Evolutionary conservation across 2,888 invertebrate genomes (phyloP), one percentile per base, ranked within the genome.

Genomic region (Pollenia amentaria): DNA sequence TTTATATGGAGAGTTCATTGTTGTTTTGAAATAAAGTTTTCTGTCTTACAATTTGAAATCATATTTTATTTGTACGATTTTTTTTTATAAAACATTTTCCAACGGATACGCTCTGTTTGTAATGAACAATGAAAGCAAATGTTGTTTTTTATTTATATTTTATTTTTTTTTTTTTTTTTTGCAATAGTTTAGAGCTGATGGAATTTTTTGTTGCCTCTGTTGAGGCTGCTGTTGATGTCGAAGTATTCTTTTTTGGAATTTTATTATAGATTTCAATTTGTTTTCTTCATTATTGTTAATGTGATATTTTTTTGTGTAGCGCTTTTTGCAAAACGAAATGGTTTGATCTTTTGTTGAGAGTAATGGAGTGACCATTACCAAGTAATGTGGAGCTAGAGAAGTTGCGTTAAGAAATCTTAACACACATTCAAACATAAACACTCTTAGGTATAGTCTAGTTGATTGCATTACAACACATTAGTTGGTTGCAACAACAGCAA

Each of bases 101-200:
- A 84, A 65, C 84, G 67, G 87, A 77, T 84, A 81, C 87, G 87
- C 87, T 87, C 87, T 84, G 87, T 84, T 87, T 87, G 77, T 78
- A 77, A 81, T 84, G 69, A 87, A 87, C 87, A 87, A 87, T 84
- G 87, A 87, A 87, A 84, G 65, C 87, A 87, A 87, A 87, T 84
- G 84, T 18, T 73, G 46, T 44, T 69, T 21, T 65, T 46, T n/a
- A 42, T 79, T 29, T 44, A 38, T 46, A 1, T 48, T 21, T 70
- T 70, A 21, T 65, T 29, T 60, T 7, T 65, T 57, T 62, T 57
- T 55, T n/a, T 51, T 46, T 46, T 81, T 69, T 42, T 8, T 55
- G 18, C 42, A 18, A 7, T 77, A 60, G 53, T 48, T 84, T 85
- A 64, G 51, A 78, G 67, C 46, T 77, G 42, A 80, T 76, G 79